Conservation (phyloP, 2,797 vertebrate species). For the Tapirus indicus region DNA sequence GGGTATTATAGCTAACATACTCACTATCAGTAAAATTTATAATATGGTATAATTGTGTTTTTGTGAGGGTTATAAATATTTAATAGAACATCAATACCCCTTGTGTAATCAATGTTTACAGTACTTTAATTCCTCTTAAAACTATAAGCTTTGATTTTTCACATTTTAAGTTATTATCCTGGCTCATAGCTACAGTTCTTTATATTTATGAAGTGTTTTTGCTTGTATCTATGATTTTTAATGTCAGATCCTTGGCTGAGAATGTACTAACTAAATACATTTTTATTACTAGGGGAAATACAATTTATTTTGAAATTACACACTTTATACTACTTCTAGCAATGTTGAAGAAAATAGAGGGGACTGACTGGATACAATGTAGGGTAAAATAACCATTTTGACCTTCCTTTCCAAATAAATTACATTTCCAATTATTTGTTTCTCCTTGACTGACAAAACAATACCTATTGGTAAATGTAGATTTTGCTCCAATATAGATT, state of each 20-base stretch:
- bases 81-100: background rate
- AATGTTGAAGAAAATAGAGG: background rate
- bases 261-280: background rate
- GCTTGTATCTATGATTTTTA: background rate
- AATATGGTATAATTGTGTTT: background rate
- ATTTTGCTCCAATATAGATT: background rate
- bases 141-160: background rate
- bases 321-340: background rate
- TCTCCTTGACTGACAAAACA: background rate
- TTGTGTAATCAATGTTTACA: background rate
- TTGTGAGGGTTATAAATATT: slow-evolving; percentile 23
- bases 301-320: slow-evolving; percentile 26
- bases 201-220: background rate
- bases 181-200: background rate
- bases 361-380: background rate
- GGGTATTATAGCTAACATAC: background rate
- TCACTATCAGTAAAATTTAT: slow-evolving; percentile 4
- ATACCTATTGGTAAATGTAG: background rate
- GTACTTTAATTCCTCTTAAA: background rate
- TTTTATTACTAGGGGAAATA: background rate
- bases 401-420: background rate
- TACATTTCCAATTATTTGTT: background rate
- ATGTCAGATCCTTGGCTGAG: background rate
- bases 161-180: slow-evolving; percentile 20
- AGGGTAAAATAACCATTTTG: background rate